Evolutionary conservation across 2,113 vertebrate genomes (phyloP), one percentile per base, ranked within the genome.

Genomic region (Octodon degus): DNA sequence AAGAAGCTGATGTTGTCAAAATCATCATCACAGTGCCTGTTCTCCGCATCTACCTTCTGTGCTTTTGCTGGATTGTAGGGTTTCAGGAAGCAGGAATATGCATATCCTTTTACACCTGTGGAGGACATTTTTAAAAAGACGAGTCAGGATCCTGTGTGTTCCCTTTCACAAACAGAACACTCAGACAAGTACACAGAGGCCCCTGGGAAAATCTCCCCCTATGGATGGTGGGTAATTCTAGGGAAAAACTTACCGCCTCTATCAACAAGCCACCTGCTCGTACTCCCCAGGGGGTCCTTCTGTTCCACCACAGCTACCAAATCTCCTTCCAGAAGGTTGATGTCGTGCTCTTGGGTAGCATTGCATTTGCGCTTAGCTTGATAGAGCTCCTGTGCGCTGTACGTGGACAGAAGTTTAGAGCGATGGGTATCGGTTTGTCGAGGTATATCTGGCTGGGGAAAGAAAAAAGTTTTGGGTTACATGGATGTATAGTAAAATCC

Each of bases 291-390:
- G 0, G 99, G 99, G 95, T 99, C 99, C 11, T 98, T 99, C 96
- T 99, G 98, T 97, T 99, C 99, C 97, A 99, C 92, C 94, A 99
- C 98, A 70, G 99, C 99, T 97, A 99, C 99, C 98, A 99, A 97
- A 79, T 99, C 99, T 86, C 99, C 99, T 98, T 99, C 99, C 94
- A 99, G 98, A 97, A 99, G 98, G 97, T 99, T 98, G 79, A 99
- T 98, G 97, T 99, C 99, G 13, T 98, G 96, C 67, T 99, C 99
- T 98, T 99, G 99, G 0, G 99, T 99, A 58, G 99, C 99, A 1
- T 99, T 99, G 97, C 99, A 99, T 97, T 99, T 99, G 92, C 99
- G 99, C 98, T 99, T 99, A 20, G 99, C 99, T 98, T 99, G 99
- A 96, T 99, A 99, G 2, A 99, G 98, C 0, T 94, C 95, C 53